Conservation (phyloP, 2,113 vertebrate species). For the Dromaius novaehollandiae region DNA sequence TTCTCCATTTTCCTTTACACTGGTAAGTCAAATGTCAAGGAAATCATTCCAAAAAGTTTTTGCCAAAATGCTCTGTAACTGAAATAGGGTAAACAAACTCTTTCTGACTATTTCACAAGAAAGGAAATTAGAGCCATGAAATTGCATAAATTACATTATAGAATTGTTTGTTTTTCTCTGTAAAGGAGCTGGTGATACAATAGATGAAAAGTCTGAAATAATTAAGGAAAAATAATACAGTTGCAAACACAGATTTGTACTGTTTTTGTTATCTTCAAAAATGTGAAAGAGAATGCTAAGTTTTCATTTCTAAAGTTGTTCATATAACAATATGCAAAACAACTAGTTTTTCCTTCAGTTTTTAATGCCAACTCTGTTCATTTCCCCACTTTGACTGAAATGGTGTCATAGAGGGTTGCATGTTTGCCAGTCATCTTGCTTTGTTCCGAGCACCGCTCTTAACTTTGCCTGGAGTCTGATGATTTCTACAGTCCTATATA, state of each 20-base stretch:
- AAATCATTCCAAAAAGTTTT: not conserved
- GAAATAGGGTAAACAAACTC: not conserved
- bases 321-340: not conserved
- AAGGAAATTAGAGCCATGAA: conserved; percentile 22
- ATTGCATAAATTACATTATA: conserved; percentile 11
- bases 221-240: not conserved
- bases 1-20: not conserved
- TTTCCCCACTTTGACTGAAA: not conserved
- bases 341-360: not conserved
- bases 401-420: not conserved
- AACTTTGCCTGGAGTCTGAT: not conserved
- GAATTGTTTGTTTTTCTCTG: not conserved
- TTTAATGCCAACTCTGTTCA: not conserved
- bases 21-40: not conserved
- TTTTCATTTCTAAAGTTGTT: not conserved
- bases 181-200: not conserved
- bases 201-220: conserved; percentile 19
- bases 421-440: not conserved
- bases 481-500: not conserved
- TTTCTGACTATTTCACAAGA: conserved; percentile 20
- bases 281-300: not conserved
- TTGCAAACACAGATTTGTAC: not conserved
- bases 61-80: not conserved
- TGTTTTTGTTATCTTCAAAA: not conserved
- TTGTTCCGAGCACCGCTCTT: not conserved